A percentile compares a stretch with the other conserved stretches of the same genome.
Conservation (phyloP, 2,113 vertebrate species). For the Zosterops lateralis region DNA sequence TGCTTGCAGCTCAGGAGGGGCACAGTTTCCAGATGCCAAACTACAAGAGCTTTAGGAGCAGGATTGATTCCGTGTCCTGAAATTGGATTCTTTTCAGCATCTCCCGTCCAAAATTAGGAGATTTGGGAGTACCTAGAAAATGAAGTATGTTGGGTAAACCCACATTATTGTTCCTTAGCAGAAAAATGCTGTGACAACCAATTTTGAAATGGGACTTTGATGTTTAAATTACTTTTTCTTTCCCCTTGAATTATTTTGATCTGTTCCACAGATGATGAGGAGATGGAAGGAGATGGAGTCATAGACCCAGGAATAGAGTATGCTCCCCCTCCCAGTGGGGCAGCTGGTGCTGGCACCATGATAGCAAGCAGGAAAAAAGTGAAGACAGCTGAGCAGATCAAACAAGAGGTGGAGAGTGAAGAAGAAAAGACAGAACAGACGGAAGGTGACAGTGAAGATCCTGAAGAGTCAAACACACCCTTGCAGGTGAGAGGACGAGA, state of each 20-base stretch:
- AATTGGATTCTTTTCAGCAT: neutral
- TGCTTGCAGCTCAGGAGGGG: neutral
- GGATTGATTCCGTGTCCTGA: neutral
- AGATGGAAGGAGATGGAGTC: constrained; percentile 89
- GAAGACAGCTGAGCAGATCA: constrained; percentile 82
- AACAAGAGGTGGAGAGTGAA: constrained; percentile 91
- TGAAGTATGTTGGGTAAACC: neutral
- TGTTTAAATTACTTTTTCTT: neutral
- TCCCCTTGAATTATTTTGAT: neutral
- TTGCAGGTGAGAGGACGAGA: constrained; percentile 61
- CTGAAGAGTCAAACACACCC: constrained; percentile 55
- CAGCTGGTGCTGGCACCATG: constrained; percentile 53
- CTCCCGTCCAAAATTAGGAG: neutral
- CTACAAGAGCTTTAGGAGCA: neutral
- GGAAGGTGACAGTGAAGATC: constrained; percentile 77
- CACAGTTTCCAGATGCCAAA: neutral
- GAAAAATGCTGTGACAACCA: neutral
- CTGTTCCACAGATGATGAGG: constrained; percentile 86
- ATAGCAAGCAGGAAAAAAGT: constrained; percentile 82
- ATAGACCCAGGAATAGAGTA: constrained; percentile 97
- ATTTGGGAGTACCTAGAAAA: neutral
- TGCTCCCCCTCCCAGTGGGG: constrained; percentile 77
- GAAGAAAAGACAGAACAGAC: constrained; percentile 81
- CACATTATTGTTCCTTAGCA: neutral
- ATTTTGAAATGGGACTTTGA: neutral